Evolutionary conservation across 2,888 invertebrate genomes (phyloP).

Genomic region (Ichneumon xanthorius): DNA sequence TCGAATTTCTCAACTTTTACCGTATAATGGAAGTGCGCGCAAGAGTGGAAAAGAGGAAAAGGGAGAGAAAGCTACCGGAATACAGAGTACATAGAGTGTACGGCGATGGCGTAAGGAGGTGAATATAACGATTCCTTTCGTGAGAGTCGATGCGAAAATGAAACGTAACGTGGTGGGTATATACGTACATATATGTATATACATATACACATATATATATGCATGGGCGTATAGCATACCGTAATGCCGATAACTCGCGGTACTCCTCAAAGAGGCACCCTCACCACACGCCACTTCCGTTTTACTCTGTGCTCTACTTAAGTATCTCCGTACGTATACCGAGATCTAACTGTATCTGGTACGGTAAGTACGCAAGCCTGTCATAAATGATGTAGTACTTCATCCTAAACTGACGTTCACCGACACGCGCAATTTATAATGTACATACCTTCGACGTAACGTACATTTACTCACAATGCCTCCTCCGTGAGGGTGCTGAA

Average conservation of each 20-base stretch:
- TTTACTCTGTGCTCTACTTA: conserved; percentile 5
- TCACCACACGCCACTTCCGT: conserved; percentile 1
- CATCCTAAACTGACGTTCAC: conserved; percentile 8
- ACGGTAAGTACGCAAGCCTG: conserved; percentile 4
- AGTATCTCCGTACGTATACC: background rate
- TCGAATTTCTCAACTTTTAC: conserved; percentile 52
- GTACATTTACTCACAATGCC: background rate
- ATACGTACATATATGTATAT: background rate
- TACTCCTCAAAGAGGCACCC: conserved; percentile 12
- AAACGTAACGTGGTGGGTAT: conserved; percentile 22
- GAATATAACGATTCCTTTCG: conserved; percentile 42
- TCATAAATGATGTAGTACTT: conserved; percentile 2
- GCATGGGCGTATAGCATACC: background rate
- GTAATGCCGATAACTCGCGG: conserved; percentile 37
- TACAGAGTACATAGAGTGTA: conserved; percentile 39
- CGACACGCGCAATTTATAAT: background rate
- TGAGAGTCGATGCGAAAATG: conserved; percentile 39
- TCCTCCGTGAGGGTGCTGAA: background rate
- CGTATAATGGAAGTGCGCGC: conserved; percentile 45
- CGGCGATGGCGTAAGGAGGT: conserved; percentile 23
- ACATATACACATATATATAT: too few relatives aligned
- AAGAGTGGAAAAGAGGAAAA: conserved; percentile 29
- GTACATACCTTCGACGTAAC: background rate
- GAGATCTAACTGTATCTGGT: background rate
- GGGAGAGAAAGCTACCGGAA: conserved; percentile 22